These are phyloP conservation scores for Megalonaias nervosa DNA, from an alignment of 1,140 invertebrate genomes.

Conservation along the genomic window DNA sequence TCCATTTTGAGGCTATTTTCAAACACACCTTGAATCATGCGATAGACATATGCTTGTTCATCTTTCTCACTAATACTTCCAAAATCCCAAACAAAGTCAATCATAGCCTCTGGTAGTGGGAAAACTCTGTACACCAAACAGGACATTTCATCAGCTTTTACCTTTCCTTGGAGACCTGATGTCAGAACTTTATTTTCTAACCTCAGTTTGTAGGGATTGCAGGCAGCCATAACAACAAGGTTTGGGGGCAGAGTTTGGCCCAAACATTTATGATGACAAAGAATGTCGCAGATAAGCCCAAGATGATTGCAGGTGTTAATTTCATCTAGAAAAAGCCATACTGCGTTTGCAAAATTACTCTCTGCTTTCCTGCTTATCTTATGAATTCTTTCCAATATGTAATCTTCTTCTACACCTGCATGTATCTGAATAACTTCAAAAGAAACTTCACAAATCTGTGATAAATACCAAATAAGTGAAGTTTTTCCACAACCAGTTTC, in stretches of 20 bases:
- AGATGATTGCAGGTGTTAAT: slow-evolving; percentile 40
- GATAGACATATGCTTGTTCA: slow-evolving; percentile 40
- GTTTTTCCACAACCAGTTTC: slow-evolving; percentile 67
- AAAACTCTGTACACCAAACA: slow-evolving; percentile 40
- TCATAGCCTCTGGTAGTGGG: slow-evolving; percentile 39
- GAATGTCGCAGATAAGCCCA: slow-evolving; percentile 35
- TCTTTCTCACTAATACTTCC: slow-evolving; percentile 34
- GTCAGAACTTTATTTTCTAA: slow-evolving; percentile 14
- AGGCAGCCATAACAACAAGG: slow-evolving; percentile 39
- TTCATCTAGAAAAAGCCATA: slow-evolving; percentile 43
- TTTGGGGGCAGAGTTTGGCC: slow-evolving; percentile 29
- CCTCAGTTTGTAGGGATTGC: slow-evolving; percentile 45
- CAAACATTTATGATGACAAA: slow-evolving; percentile 34
- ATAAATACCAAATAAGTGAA: slow-evolving; percentile 52
- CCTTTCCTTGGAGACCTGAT: slow-evolving; percentile 30
- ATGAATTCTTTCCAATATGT: slow-evolving; percentile 11
- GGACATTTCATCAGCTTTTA: slow-evolving; percentile 31
- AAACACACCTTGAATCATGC: slow-evolving; percentile 28
- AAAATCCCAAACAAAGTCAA: slow-evolving; percentile 51
- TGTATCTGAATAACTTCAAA: slow-evolving; percentile 38
- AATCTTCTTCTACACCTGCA: slow-evolving; percentile 24
- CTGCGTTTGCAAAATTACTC: background rate
- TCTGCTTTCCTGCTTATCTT: slow-evolving; percentile 6
- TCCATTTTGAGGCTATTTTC: background rate
- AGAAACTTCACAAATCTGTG: slow-evolving; percentile 19